These are phyloP conservation scores for Macrosiphum euphorbiae DNA, from an alignment of 2,888 invertebrate genomes.

Conservation along the genomic window DNA sequence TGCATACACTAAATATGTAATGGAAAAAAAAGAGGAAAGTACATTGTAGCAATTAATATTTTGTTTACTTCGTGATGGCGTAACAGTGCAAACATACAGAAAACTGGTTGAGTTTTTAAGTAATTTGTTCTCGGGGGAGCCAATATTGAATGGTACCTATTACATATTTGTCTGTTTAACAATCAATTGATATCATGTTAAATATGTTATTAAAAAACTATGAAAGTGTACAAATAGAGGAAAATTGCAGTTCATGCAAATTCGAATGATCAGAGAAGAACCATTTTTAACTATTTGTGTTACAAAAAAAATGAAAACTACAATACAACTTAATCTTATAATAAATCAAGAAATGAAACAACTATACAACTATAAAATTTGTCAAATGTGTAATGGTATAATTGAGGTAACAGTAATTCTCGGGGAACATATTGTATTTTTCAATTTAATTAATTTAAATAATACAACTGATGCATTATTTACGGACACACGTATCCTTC, in stretches of 20 bases:
- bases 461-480: background rate
- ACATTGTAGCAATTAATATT: too few species aligned
- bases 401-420: background rate
- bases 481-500: background rate
- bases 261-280: background rate
- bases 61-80: too few species aligned
- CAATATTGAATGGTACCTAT: background rate
- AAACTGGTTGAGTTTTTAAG: background rate
- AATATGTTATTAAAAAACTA: background rate
- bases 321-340: constrained; percentile 12
- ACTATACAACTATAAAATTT: background rate
- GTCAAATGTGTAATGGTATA: background rate
- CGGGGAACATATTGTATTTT: background rate
- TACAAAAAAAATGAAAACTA: background rate
- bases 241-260: background rate
- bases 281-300: background rate
- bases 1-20: too few species aligned
- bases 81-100: background rate
- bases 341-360: background rate
- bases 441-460: constrained; percentile 12
- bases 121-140: background rate
- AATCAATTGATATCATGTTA: constrained; percentile 1
- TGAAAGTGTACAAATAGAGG: background rate
- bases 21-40: too few species aligned
- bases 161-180: background rate